A percentile compares a stretch with the other conserved stretches of the same genome.
phyloP scores from a whole-genome alignment of 2,113 vertebrate species.

The Megatriorchis doriae region DNA sequence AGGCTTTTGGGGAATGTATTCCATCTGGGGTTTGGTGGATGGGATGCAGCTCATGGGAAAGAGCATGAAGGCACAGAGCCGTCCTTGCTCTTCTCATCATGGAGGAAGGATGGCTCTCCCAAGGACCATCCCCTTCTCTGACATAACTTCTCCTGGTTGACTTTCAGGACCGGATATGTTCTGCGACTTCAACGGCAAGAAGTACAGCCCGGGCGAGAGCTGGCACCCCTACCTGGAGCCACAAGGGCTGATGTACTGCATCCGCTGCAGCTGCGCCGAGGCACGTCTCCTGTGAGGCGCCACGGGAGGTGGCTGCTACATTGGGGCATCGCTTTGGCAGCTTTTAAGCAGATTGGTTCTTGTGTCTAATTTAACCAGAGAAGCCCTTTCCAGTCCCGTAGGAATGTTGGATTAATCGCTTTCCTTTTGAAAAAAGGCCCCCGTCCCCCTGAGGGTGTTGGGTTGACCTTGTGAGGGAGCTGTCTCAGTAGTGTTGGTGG shows the following conservation, averaged over 20 bases:
- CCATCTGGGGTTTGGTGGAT: not conserved
- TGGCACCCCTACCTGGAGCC: conserved; percentile 96
- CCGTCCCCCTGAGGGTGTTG: not conserved
- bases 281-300: conserved; percentile 34
- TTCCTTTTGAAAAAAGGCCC: not conserved
- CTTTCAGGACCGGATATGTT: conserved; percentile 76
- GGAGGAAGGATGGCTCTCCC: not conserved
- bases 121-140: not conserved
- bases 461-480: not conserved
- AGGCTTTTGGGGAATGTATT: not conserved
- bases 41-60: not conserved
- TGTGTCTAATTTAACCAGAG: not conserved
- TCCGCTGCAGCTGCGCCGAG: conserved; percentile 89
- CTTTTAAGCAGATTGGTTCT: not conserved
- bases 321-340: fast-evolving
- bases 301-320: fast-evolving
- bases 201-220: conserved; percentile 86
- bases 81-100: not conserved
- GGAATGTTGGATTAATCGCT: fast-evolving
- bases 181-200: conserved; percentile 91
- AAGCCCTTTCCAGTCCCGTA: not conserved
- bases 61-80: not conserved
- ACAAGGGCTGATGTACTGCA: conserved; percentile 89
- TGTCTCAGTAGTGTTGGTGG: fast-evolving
- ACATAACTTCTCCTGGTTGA: not conserved